Evolutionary conservation across 2,797 vertebrate genomes (phyloP), one percentile per base, ranked within the genome.

Genomic region (Oreonectes daqikongensis): DNA sequence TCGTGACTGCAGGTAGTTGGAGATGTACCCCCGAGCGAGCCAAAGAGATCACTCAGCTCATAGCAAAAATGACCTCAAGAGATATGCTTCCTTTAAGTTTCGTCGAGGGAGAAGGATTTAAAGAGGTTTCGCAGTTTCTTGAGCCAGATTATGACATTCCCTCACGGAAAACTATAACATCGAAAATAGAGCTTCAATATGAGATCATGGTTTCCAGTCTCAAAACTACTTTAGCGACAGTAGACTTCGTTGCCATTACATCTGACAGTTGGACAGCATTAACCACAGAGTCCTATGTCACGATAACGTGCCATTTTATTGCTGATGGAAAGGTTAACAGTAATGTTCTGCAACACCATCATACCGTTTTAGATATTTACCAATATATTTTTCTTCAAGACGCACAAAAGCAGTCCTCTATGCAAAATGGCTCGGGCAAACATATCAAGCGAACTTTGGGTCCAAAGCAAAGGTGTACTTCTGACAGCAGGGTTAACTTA

Each of bases 251-350:
- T 2, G 24, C 28, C 28, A 22, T 38, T 63, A 3, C 10, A 35
- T 38, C 11, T 63, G n/a, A 38, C 32, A 38, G 60, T 38, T 63
- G 60, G 32, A 63, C 32, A 40, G 60, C 11, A 63, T 63, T 15
- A 63, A 15, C n/a, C 20, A 63, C 35, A 38, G 35, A 38, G 60
- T 38, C n/a, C 55, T 61, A 61, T 20, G 9, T 14, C 20, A 64
- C 12, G 1, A 64, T 17, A 63, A 40, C 5, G 2, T 64, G 12
- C 3, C 35, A 40, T 63, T 63, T 40, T 40, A 63, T 40, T 22
- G 32, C 32, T 63, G 32, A 38, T 38, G 5, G 18, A 20, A 63
- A 63, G 60, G 10, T 61, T 18, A 61, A 61, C 18, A 61, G 59
- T 38, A 35, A 20, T 61, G 32, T 61, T 6, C 4, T 38, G 32